Evolutionary conservation across 2,113 vertebrate genomes (phyloP), one percentile per base, ranked within the genome.

Genomic region (Motacilla alba): DNA sequence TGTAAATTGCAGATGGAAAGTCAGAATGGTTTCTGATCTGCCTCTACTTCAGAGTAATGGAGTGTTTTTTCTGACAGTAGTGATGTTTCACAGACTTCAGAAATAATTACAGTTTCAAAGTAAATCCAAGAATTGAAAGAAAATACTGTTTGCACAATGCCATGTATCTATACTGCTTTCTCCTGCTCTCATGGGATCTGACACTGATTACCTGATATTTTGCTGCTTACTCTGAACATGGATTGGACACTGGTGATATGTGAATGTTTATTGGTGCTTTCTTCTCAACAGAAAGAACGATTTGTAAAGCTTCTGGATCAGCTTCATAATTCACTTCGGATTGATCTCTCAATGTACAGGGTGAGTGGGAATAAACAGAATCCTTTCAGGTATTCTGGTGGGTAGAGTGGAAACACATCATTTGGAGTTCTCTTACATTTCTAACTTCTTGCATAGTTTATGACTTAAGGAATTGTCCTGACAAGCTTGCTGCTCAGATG

Each of bases 261-360:
- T 90, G 43, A 62, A 58, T 46, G 37, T 79, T 93, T 72, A 30
- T 44, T 78, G 41, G 75, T 73, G n/a, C 91, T 96, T 94, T 94
- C 60, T 84, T 86, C 69, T 90, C 33, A 21, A 95, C 97, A 99
- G 99, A 99, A 99, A 99, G 99, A 99, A 85, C 98, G 99, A 67
- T 99, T 99, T 96, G 99, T 99, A 33, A 99, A 99, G 97, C 98
- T 99, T 23, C 95, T 99, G 94, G 99, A 99, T 96, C 99, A 99
- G 95, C 98, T 99, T 37, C 99, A 99, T 98, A 99, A 99, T 91
- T 99, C 99, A 26, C 95, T 99, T 76, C 98, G 99, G 35, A 99
- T 99, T 59, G 99, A 99, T 97, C 99, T 99, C 56, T 99, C 99
- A 22, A 99, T 98, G 82, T 99, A 99, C 83, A 98, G 99, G 96